These are phyloP conservation scores for Trachythela sp. DNA, from an alignment of 64 coral and sea anemone species.

Conservation along the genomic window DNA sequence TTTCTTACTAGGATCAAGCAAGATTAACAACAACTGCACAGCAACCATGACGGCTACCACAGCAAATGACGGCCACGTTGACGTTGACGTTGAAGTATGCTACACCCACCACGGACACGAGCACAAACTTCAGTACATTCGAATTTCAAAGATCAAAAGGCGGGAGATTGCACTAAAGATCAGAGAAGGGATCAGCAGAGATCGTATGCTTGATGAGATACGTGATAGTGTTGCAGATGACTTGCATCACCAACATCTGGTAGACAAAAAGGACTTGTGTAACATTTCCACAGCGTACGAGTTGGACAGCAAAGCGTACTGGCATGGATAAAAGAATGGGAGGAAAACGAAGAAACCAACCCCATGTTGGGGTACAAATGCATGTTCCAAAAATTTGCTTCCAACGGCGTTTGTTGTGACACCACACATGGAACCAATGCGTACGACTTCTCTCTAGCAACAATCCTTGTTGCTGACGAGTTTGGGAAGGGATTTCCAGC, in stretches of 20 bases:
- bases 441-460: constrained; percentile 48
- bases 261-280: constrained; percentile 21
- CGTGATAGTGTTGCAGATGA: neutral
- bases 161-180: neutral
- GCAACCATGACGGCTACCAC: neutral
- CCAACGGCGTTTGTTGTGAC: constrained; percentile 57
- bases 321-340: constrained; percentile 48
- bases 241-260: constrained; percentile 28
- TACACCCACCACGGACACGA: neutral
- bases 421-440: constrained; percentile 62
- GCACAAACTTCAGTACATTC: neutral
- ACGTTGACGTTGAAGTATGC: neutral
- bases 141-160: neutral
- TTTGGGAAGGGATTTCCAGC: constrained; percentile 33
- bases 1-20: neutral
- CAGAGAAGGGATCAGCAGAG: neutral
- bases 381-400: constrained; percentile 43
- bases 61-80: neutral
- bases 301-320: constrained; percentile 15
- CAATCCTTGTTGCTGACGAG: constrained; percentile 41
- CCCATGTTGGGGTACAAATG: constrained; percentile 32
- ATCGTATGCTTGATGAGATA: constrained; percentile 25
- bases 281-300: constrained; percentile 32
- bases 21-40: constrained; percentile 4
- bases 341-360: neutral